phyloP scores from a whole-genome alignment of 2,888 invertebrate species.

The Lymantria dispar region DNA sequence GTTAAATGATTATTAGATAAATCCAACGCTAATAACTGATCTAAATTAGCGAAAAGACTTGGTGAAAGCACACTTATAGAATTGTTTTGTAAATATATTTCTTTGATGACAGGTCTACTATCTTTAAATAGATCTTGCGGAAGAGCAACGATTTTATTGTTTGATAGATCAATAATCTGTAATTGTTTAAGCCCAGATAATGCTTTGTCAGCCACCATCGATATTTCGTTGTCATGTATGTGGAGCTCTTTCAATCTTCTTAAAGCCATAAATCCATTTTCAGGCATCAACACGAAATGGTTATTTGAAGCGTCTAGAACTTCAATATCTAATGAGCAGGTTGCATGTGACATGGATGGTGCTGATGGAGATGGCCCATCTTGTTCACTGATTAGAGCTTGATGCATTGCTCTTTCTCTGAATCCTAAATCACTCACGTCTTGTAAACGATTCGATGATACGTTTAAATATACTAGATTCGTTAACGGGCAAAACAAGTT shows the following conservation, averaged over 20 bases:
- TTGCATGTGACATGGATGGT: constrained; percentile 67
- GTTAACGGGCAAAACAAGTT: constrained; percentile 92
- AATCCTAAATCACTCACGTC: constrained; percentile 94
- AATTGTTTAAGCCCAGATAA: constrained; percentile 90
- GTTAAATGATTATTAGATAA: constrained; percentile 93
- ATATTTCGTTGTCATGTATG: constrained; percentile 94
- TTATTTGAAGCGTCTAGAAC: constrained; percentile 92
- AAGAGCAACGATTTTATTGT: constrained; percentile 94
- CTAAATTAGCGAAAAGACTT: constrained; percentile 92
- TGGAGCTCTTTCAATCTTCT: constrained; percentile 90
- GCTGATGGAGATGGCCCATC: constrained; percentile 71
- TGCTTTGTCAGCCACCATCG: constrained; percentile 93
- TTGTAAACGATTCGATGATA: constrained; percentile 93
- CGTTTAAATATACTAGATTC: constrained; percentile 90
- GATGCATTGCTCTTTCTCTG: constrained; percentile 86
- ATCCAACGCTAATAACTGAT: constrained; percentile 91
- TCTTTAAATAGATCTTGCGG: constrained; percentile 93
- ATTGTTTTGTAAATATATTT: constrained; percentile 95
- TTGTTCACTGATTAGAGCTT: constrained; percentile 85
- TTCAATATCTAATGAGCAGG: constrained; percentile 91
- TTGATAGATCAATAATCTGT: constrained; percentile 93
- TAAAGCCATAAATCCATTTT: constrained; percentile 90
- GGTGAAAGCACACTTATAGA: constrained; percentile 93
- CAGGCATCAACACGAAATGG: constrained; percentile 91
- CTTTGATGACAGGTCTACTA: constrained; percentile 89